A percentile compares a stretch with the other conserved stretches of the same genome.
Conservation (phyloP, 2,888 invertebrate species). For the Cacoxenus indagator region DNA sequence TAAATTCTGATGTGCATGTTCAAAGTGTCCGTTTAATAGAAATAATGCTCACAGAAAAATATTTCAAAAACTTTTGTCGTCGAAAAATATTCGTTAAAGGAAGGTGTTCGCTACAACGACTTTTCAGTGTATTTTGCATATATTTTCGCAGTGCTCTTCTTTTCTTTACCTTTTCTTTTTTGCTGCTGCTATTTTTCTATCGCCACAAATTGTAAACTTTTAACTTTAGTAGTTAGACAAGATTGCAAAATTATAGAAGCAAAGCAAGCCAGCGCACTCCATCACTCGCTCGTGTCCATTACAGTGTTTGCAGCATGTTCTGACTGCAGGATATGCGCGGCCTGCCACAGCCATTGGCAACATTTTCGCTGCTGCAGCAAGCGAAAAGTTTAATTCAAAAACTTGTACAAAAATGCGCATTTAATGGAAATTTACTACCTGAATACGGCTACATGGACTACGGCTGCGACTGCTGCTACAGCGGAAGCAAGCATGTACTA, state of each 20-base stretch:
- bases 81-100: too few species aligned
- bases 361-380: conserved; percentile 25
- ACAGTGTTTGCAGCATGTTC: conserved; percentile 24
- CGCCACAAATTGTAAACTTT: conserved; percentile 49
- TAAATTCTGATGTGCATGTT: too few species aligned
- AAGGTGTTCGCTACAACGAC: conserved; percentile 8
- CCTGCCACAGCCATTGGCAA: conserved; percentile 42
- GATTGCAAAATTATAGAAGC: conserved; percentile 56
- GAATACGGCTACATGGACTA: conserved; percentile 25
- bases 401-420: conserved; percentile 67
- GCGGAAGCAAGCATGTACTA: conserved; percentile 26
- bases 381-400: conserved; percentile 66
- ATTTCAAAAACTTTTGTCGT: too few species aligned
- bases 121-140: background rate
- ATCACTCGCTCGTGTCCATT: conserved; percentile 25
- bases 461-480: conserved; percentile 46
- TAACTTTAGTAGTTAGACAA: conserved; percentile 56
- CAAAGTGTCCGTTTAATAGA: too few species aligned
- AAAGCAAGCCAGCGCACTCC: conserved; percentile 34
- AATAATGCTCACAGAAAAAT: too few species aligned
- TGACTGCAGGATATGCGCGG: conserved; percentile 11
- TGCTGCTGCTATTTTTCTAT: conserved; percentile 25
- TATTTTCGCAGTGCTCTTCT: conserved; percentile 29
- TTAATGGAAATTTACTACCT: conserved; percentile 68
- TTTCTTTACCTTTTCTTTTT: background rate